Evolutionary conservation across 2,113 vertebrate genomes (phyloP).

Genomic region (Grallaria varia): DNA sequence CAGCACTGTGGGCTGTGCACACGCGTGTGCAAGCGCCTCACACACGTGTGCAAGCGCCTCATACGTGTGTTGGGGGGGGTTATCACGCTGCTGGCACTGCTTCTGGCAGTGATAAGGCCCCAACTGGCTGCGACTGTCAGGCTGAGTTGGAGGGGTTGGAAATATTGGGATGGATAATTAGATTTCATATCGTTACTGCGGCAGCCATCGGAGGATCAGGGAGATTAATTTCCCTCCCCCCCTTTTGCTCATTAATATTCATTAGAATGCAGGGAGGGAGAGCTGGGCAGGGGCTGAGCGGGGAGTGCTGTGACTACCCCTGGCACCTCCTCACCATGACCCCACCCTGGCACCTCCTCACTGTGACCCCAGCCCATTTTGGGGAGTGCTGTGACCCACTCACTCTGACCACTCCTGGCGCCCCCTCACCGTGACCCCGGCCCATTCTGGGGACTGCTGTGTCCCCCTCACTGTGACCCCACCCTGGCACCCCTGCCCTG

Average conservation of each 20-base stretch:
- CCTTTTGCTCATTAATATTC: constrained; percentile 90
- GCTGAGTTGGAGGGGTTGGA: constrained; percentile 76
- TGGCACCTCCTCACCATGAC: not conserved
- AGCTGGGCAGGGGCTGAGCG: not conserved
- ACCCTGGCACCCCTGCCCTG: not conserved
- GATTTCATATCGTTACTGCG: constrained; percentile 92
- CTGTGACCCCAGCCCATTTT: not conserved
- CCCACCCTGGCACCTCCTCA: not conserved
- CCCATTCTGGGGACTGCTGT: accelerated
- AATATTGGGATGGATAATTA: constrained; percentile 99
- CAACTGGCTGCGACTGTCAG: constrained; percentile 69
- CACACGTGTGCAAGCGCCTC: not conserved
- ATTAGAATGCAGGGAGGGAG: constrained; percentile 77
- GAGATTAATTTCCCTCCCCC: constrained; percentile 88
- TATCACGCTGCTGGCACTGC: constrained; percentile 66
- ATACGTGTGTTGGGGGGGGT: not conserved
- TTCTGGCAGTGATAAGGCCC: constrained; percentile 70
- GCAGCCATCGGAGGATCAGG: constrained; percentile 92
- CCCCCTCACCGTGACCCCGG: not conserved
- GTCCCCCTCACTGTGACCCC: not conserved
- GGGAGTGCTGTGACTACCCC: not conserved
- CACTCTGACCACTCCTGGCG: not conserved
- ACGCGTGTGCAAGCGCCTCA: accelerated
- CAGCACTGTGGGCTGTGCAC: not conserved
- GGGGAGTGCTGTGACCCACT: not conserved